Percentiles rank a stretch among this genome's conserved stretches.
phyloP scores from a whole-genome alignment of 2,888 invertebrate genomes.

The Liopterus haemorrhoidalis region DNA sequence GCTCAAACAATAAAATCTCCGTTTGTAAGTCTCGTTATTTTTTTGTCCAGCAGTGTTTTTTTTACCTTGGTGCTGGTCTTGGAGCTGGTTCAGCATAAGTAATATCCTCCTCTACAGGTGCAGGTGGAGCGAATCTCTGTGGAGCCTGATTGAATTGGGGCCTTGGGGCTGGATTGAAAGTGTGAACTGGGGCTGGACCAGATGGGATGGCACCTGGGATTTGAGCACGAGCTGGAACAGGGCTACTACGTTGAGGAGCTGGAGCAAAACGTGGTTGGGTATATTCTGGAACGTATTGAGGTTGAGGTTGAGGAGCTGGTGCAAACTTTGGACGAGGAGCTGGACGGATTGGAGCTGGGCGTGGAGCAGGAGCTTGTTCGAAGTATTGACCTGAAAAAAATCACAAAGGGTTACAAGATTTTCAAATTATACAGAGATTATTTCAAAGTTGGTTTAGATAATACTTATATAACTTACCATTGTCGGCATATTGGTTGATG shows the following conservation, averaged over 20 bases:
- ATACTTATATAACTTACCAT: constrained; percentile 38
- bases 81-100: constrained; percentile 37
- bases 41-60: constrained; percentile 32
- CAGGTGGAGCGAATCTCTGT: constrained; percentile 38
- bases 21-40: constrained; percentile 15
- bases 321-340: constrained; percentile 33
- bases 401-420: neutral
- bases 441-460: neutral
- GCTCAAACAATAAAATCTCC: no score
- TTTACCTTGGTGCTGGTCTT: constrained; percentile 34
- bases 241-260: constrained; percentile 25
- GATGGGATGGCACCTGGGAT: constrained; percentile 34
- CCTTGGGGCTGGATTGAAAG: constrained; percentile 38
- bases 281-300: no score
- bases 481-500: constrained; percentile 45
- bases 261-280: no score
- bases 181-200: constrained; percentile 38
- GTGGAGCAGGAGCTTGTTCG: constrained; percentile 31
- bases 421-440: neutral
- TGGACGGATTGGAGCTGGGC: constrained; percentile 30
- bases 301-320: constrained; percentile 29
- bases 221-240: constrained; percentile 31
- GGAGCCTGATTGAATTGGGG: no score
- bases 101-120: constrained; percentile 38
- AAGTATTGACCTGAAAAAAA: no score